A percentile compares a stretch with the other conserved stretches of the same genome.
Conservation (phyloP, 2,113 vertebrate species). For the Panthera tigris region DNA sequence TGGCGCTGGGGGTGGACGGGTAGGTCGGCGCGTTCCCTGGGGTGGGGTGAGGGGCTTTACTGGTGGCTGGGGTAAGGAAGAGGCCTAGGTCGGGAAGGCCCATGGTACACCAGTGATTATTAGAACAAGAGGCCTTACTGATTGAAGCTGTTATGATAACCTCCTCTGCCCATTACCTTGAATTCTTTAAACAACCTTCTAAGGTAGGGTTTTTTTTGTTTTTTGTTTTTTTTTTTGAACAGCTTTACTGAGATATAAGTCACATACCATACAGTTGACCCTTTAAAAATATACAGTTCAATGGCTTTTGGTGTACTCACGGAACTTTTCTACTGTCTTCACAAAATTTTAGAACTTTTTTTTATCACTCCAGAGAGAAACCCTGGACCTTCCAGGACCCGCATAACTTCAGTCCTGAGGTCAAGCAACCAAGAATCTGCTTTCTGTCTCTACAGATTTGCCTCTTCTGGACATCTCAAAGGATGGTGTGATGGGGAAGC, state of each 20-base stretch:
- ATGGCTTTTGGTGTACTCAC: background rate
- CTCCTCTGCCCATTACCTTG: background rate
- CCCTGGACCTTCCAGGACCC: background rate
- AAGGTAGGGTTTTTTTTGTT: background rate
- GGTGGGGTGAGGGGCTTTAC: background rate
- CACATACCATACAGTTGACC: background rate
- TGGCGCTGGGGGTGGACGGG: background rate
- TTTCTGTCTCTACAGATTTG: background rate
- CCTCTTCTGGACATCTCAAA: background rate
- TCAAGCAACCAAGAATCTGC: background rate
- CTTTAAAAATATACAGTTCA: background rate
- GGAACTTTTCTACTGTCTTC: background rate
- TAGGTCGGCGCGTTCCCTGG: background rate
- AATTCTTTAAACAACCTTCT: background rate
- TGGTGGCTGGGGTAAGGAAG: background rate
- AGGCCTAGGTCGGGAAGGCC: background rate
- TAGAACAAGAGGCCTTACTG: background rate
- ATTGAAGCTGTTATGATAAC: background rate
- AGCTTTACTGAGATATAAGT: background rate
- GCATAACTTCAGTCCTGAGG: background rate
- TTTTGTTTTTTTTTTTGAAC: background rate
- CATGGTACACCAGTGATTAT: background rate
- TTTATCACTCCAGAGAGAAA: background rate
- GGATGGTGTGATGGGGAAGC: background rate
- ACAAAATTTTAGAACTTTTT: background rate